Evolutionary conservation across 2,888 invertebrate species (phyloP), one percentile per base, ranked within the genome.

Genomic region (Anticlea derivata): DNA sequence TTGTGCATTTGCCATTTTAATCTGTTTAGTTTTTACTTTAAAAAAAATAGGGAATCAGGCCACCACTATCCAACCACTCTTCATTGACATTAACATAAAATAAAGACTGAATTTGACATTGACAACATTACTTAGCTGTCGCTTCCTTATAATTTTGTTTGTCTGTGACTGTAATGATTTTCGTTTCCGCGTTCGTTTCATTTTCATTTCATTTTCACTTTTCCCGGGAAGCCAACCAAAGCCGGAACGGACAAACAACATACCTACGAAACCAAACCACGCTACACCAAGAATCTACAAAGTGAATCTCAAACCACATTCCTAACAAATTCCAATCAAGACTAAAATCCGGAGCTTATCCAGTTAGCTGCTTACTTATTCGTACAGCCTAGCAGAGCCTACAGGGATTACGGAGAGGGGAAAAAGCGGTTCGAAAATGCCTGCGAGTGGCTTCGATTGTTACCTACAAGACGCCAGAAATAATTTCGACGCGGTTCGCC

Each of bases 401-500:
- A n/a, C n/a, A n/a, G n/a, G n/a, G n/a, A n/a, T n/a, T n/a, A n/a
- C n/a, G n/a, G n/a, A n/a, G n/a, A n/a, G n/a, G n/a, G n/a, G n/a
- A n/a, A n/a, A 26, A 26, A 26, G 7, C 10, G 29, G 7, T 17
- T 17, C 17, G 23, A 72, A 66, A 66, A 90, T 90, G 89, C 89
- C 89, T 65, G 84, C 86, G 12, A 85, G 80, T 66, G 82, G 80
- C 64, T 76, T 83, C 57, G 80, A 84, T 65, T 73, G 81, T 49
- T 89, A 82, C 65, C 72, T 86, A 69, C 84, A 83, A 60, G 83
- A 86, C 56, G 81, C 88, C 65, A 82, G 86, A 78, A 86, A 83
- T 75, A 88, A 86, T 81, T 88, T 88, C 67, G 82, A 84, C 58
- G 81, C 86, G 55, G 80, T 87, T 64, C 81, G 86, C 66, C 90